phyloP scores from a whole-genome alignment of 2,113 vertebrate genomes.

The Oryzias javanicus region DNA sequence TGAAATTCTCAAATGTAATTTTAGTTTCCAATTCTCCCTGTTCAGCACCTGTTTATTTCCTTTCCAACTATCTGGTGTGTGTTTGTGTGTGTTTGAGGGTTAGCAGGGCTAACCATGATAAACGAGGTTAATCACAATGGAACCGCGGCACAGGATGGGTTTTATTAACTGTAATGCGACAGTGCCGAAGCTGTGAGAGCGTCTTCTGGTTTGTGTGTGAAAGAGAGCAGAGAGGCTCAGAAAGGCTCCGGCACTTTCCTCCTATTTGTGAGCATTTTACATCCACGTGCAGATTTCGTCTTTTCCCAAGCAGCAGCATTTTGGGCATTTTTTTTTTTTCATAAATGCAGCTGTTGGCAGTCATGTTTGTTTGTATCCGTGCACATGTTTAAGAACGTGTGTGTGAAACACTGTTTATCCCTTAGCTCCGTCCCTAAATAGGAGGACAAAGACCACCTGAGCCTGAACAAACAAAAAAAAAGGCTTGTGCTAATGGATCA shows the following conservation, averaged over 20 bases:
- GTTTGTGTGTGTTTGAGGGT: neutral
- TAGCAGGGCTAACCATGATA: slow-evolving; percentile 49
- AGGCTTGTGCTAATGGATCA: slow-evolving; percentile 43
- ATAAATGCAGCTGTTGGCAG: neutral
- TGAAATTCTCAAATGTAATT: neutral
- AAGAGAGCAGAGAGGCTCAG: slow-evolving; percentile 26
- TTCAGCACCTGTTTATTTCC: neutral
- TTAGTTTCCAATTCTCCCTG: neutral
- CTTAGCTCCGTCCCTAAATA: slow-evolving; percentile 26
- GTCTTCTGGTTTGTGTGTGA: neutral
- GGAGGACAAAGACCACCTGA: slow-evolving; percentile 32
- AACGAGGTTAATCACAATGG: slow-evolving; percentile 61
- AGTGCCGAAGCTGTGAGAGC: slow-evolving; percentile 22
- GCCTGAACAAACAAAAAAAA: slow-evolving; percentile 49
- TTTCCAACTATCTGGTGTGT: neutral
- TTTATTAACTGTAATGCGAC: slow-evolving; percentile 59
- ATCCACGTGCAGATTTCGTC: neutral
- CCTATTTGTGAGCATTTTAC: slow-evolving; percentile 14
- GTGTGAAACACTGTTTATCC: slow-evolving; percentile 19
- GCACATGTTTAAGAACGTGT: slow-evolving; percentile 5
- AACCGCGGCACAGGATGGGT: slow-evolving; percentile 39
- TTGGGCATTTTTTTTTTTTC: too few relatives aligned
- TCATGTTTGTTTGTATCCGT: neutral
- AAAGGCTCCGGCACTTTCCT: slow-evolving; percentile 36
- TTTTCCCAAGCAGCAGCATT: neutral